Evolutionary conservation across 2,797 vertebrate species (phyloP).

Genomic region (Austrolebias charrua): DNA sequence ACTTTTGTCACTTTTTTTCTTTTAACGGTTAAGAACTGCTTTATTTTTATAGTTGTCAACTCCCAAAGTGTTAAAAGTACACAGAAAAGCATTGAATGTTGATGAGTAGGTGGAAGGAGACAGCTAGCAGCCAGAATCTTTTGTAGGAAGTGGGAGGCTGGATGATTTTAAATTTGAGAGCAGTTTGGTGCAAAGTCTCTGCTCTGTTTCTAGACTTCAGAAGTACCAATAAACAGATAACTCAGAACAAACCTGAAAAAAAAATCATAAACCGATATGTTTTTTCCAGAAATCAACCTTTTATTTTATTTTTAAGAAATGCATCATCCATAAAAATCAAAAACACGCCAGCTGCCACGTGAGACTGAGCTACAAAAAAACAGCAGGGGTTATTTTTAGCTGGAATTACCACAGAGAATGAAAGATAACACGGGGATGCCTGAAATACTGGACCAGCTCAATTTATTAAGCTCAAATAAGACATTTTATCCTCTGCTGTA

Average conservation of each 20-base stretch:
- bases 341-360: constrained; percentile 44
- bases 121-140: constrained; percentile 49
- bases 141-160: constrained; percentile 52
- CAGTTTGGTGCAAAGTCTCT: constrained; percentile 21
- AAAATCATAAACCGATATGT: constrained; percentile 1
- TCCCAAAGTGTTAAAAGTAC: constrained; percentile 61
- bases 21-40: constrained; percentile 26
- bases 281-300: constrained; percentile 13
- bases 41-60: constrained; percentile 55
- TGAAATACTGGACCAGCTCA: constrained; percentile 39
- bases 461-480: constrained; percentile 57
- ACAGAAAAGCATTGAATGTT: constrained; percentile 27
- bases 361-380: constrained; percentile 63
- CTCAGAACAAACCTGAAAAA: constrained; percentile 3
- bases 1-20: constrained; percentile 5
- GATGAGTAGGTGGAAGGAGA: constrained; percentile 58
- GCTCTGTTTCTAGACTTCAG: constrained; percentile 9
- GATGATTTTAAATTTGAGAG: constrained; percentile 29
- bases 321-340: constrained; percentile 30
- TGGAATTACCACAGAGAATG: constrained; percentile 64
- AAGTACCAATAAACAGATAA: neutral
- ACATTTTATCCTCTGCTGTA: constrained; percentile 57
- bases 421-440: constrained; percentile 34
- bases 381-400: constrained; percentile 77
- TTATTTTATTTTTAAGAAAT: constrained; percentile 20